Evolutionary conservation across 2,113 vertebrate species (phyloP), one percentile per base, ranked within the genome.

Genomic region (Brienomyrus brachyistius): DNA sequence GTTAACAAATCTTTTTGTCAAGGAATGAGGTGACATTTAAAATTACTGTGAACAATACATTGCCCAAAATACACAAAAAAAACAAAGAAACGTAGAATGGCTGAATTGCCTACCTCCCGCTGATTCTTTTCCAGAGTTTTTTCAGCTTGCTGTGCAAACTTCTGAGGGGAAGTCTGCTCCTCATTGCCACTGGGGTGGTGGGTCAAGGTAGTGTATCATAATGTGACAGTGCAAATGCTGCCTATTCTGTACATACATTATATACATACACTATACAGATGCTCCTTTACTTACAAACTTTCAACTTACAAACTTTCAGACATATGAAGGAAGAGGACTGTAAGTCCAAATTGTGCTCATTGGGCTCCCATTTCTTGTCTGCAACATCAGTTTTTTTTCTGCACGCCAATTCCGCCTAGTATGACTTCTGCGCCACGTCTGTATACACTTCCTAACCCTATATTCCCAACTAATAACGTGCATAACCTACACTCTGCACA

Each of bases 131-230:
- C 74, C 31, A 56, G 19, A 17, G 50, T 83, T 31, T 88, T 74
- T 47, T 80, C 31, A 27, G 35, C 10, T 40, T 83, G 35, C 23
- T 4, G 2, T 13, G 43, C 62, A 62, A 17, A 35, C 62, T 27
- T 31, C 86, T 35, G n/a, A 31, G 74, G 90, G 11, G 15, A 23
- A 10, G 59, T 90, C 86, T 88, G 90, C 9, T 59, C 70, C 74
- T n/a, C 70, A 62, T 40, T 47, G 43, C n/a, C 50, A 45, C 85
- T 90, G 85, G 45, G 50, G 31, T 21, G 50, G 83, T 7, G 31
- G 13, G 89, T 90, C 84, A 90, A 87, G 66, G 21, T 40, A 54
- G 56, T 19, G 17, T 40, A 77, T 10, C 23, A 50, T 19, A 35
- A 48, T 15, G n/a, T 40, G 40, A 77, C 1, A 13, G 19, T 66